Evolutionary conservation across 2,113 vertebrate genomes (phyloP).

Genomic region (Silurus meridionalis): DNA sequence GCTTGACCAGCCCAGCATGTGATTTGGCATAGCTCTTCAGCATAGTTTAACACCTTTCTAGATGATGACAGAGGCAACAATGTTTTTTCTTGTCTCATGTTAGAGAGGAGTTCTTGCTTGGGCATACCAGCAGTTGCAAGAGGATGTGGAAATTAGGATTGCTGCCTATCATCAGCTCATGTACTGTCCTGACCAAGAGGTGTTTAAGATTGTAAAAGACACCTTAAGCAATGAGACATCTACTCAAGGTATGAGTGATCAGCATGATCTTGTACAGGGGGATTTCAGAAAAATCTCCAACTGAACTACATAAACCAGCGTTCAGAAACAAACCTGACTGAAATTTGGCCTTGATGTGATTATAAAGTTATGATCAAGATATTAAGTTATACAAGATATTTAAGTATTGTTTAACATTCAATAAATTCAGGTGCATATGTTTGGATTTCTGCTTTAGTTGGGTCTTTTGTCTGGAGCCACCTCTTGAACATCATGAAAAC

Average conservation of each 20-base stretch:
- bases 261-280: background rate
- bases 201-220: constrained; percentile 73
- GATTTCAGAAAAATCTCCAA: background rate
- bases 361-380: too few relatives aligned
- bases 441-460: constrained; percentile 69
- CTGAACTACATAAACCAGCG: background rate
- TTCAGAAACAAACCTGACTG: background rate
- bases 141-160: constrained; percentile 83
- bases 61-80: background rate
- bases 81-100: constrained; percentile 46
- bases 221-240: constrained; percentile 78
- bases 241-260: constrained; percentile 78
- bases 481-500: constrained; percentile 81
- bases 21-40: background rate
- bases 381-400: background rate
- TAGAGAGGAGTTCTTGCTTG: constrained; percentile 76
- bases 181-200: constrained; percentile 74
- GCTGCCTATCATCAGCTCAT: constrained; percentile 82
- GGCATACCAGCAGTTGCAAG: constrained; percentile 72
- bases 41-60: background rate
- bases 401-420: background rate
- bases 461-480: constrained; percentile 88
- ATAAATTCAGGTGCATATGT: background rate
- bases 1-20: background rate
- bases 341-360: too few relatives aligned